Base-by-base conservation (phyloP, 2,888 invertebrate species). In the Mythimna pallens region DNA sequence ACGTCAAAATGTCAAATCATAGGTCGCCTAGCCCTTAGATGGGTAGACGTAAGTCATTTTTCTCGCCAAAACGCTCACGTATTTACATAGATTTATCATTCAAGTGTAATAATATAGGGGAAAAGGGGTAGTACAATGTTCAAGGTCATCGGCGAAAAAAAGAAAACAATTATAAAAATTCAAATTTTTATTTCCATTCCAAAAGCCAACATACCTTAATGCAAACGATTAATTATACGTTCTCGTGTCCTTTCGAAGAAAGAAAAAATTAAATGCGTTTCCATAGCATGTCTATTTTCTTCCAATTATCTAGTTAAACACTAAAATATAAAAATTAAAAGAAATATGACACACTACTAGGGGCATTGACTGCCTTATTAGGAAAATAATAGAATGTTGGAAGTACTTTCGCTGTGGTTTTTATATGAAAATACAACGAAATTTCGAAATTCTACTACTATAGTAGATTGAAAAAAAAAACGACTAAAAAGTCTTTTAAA, bases 331-430 rank as follows among this genome's bases (percentile, higher is more conserved):
- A 92, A 89, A 91, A 91, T 91, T 92, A 91, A 93, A 93, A 92
- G 94, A 93, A 94, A 95, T 96, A 96, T 95, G 96, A 96, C 96
- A 95, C 95, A 94, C 94, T 93, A 94, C 82, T 89, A 88, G 85
- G 78, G 92, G 91, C 93, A 89, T 82, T 76, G 73, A 87, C 87
- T 90, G 93, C 91, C 91, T 88, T 91, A 86, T 89, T 84, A 88
- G 89, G 84, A 88, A 88, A 88, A 88, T 89, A 87, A 90, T 87
- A 89, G 87, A 90, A 90, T 87, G 85, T 87, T 88, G 78, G 84
- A 80, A 86, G 76, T 83, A 91, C 90, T 83, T 91, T 92, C 92
- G 76, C 92, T 92, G 92, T 92, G 93, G 91, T 89, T 90, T 87
- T 52, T 67, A 70, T 40, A 47, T 22, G 43, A 30, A 40, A 61